Percentiles rank a stretch among this genome's conserved stretches.
Conservation (phyloP, 2,113 vertebrate species). For the Psittacus erithacus region DNA sequence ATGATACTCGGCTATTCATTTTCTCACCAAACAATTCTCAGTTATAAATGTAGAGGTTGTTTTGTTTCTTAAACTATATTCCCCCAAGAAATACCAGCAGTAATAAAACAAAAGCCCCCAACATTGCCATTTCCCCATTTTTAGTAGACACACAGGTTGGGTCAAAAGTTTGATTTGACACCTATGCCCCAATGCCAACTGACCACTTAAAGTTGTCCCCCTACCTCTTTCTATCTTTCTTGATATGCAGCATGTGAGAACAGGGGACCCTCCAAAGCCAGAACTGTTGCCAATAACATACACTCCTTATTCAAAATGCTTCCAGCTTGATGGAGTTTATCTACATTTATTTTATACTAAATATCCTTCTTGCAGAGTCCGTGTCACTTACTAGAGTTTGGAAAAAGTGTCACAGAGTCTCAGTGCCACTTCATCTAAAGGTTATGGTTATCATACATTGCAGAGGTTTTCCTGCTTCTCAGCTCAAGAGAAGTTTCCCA, state of each 20-base stretch:
- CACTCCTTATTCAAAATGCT: background rate
- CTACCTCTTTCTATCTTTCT: background rate
- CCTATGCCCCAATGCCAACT: background rate
- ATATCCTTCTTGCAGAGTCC: background rate
- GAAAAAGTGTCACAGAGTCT: background rate
- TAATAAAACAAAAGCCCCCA: background rate
- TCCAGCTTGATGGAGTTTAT: background rate
- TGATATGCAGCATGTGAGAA: background rate
- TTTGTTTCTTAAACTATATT: background rate
- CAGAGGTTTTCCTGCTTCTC: background rate
- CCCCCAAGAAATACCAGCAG: background rate
- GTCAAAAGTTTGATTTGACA: background rate
- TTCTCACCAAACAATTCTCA: constrained; percentile 30
- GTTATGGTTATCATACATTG: background rate
- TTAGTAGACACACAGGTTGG: background rate
- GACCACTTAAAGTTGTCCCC: background rate
- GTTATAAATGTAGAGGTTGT: background rate
- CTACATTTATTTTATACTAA: background rate
- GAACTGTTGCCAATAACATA: background rate
- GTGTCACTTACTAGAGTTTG: background rate
- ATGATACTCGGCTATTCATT: constrained; percentile 12
- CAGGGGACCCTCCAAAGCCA: background rate
- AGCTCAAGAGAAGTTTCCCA: background rate
- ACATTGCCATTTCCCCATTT: background rate
- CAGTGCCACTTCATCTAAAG: background rate